Base-by-base conservation (phyloP, 2,888 invertebrate genomes). In the Gandaritis pyraliata region DNA sequence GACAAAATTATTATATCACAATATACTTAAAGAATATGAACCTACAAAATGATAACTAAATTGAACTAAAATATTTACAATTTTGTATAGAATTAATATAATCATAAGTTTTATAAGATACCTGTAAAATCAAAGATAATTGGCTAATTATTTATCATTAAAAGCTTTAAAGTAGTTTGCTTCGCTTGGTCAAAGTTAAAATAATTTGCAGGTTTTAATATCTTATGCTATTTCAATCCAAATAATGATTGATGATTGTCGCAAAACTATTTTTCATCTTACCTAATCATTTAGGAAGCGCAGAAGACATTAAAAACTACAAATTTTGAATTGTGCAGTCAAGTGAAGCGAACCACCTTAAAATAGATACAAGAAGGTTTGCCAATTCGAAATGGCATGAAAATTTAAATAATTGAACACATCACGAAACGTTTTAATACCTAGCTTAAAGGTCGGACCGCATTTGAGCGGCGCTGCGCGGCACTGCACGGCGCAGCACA, bases 31-130 rank as follows among this genome's bases (percentile, higher is more conserved):
- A 15, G 23, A 33, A 12, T 53, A 45, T 45, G 15, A 45, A 58
- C 18, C 38, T 46, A 51, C 18, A 36, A 81, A 83, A 72, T 75
- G 66, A 80, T 78, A 83, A 55, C 46, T 23, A 48, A 86, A 86
- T 87, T 87, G 82, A 86, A 87, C 85, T 86, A 87, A 83, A 81
- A 5, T 88, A 89, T 88, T 81, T 88, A 89, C 87, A 89, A 78
- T 18, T 53, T 33, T 30, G 23, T 18, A 12, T 43, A 43, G 30
- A 47, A 51, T 45, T 51, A 64, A 45, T 16, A 58, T 48, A 43
- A 60, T 50, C 16, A 55, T 54, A 39, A 16, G 39, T 15, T 39
- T 13, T 13, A 39, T 49, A 49, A 47, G 47, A 30, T 46, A 49
- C 12, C 46, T 54, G 38, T 58, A 58, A 51, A 46, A 33, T 10